Conservation (phyloP, 1,140 invertebrate species). For the Conus ventricosus region DNA sequence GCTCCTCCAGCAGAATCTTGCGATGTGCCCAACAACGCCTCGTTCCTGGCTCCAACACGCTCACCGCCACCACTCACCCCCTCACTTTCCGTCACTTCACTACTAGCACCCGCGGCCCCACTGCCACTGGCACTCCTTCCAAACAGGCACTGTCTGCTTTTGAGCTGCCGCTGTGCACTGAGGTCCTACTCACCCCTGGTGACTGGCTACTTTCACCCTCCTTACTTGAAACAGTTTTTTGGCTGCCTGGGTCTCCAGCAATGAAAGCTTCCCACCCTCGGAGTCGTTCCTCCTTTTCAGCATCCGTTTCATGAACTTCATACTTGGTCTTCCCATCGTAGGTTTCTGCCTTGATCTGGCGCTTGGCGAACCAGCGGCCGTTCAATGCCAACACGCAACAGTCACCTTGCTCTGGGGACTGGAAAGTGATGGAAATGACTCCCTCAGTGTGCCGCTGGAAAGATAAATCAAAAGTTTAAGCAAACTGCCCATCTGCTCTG, state of each 20-base stretch:
- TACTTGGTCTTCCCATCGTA: constrained; percentile 98
- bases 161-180: background rate
- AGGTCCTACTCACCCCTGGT: background rate
- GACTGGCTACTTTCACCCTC: background rate
- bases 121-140: background rate
- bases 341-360: constrained; percentile 87
- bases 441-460: constrained; percentile 88
- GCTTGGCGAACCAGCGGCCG: constrained; percentile 90
- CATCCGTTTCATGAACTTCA: constrained; percentile 92
- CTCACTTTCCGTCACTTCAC: background rate
- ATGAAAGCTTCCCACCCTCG: constrained; percentile 91
- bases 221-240: background rate
- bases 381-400: constrained; percentile 91
- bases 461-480: constrained; percentile 10
- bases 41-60: background rate
- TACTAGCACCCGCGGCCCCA: background rate
- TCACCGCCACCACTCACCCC: background rate
- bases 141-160: background rate
- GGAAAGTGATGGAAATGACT: constrained; percentile 93
- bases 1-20: constrained; percentile 22
- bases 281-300: constrained; percentile 87
- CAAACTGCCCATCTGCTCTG: background rate
- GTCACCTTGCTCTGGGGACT: constrained; percentile 92
- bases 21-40: background rate
- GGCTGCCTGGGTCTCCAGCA: constrained; percentile 43